Evolutionary conservation across 1,140 invertebrate genomes (phyloP), one percentile per base, ranked within the genome.

Genomic region (Bombus terrestris): DNA sequence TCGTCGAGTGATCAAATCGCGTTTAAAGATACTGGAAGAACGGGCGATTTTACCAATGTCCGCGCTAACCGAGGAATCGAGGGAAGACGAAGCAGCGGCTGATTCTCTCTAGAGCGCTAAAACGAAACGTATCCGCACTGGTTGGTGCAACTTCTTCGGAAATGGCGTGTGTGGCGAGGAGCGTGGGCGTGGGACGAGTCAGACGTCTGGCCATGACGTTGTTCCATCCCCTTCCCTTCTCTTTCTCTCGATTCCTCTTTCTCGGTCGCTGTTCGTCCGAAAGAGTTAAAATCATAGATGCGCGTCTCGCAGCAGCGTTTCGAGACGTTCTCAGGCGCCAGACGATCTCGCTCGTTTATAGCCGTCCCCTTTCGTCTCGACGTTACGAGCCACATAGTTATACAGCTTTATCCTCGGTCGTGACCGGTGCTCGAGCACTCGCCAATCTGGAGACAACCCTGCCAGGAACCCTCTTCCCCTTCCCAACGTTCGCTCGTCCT

Each of bases 81-180:
- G 47, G 5, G 18, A 53, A 6, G 47, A 6, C 18, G 47, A 18
- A 18, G 13, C 15, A 10, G n/a, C 47, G 32, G 12, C 2, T 12
- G n/a, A 53, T 22, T 57, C 13, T n/a, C 76, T 12, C 41, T 13
- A 25, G 62, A 1, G 8, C n/a, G 28, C 10, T 10, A 10, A 12
- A 37, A 68, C 18, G 78, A 15, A 47, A 82, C 59, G 66, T 32
- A 74, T 53, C 69, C 59, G 77, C 74, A 78, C 85, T 59, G 84
- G 62, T 83, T 88, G 81, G 47, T 88, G 86, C 84, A 91, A 71
- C 57, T 78, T 83, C 86, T 85, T 87, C 47, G 74, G 69, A 86
- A 81, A 88, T 86, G 81, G 87, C 89, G 83, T 86, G 69, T 87
- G 85, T 83, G 73, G 77, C 76, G 81, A 92, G 88, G 89, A 86